phyloP scores from a whole-genome alignment of 2,797 vertebrate species.

The Mus spretus region DNA sequence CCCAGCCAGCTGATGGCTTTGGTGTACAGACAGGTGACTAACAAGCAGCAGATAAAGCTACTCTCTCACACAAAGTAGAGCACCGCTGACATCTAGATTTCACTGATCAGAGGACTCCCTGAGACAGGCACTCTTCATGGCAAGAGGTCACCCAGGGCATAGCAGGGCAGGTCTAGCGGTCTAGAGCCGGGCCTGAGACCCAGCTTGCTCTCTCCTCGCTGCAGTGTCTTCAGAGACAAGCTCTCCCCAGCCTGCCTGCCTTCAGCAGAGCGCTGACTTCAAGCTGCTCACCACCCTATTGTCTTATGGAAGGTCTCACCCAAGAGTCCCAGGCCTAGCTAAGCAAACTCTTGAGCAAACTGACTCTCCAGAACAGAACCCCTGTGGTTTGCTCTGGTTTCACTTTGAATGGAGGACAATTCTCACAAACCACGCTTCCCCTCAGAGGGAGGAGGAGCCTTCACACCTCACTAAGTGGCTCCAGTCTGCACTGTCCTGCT shows the following conservation, averaged over 20 bases:
- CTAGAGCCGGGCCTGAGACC: neutral
- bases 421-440: neutral
- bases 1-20: neutral
- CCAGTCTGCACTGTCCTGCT: neutral
- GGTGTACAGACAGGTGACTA: neutral
- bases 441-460: neutral
- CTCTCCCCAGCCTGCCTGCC: neutral
- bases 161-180: neutral
- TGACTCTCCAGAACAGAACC: neutral
- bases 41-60: neutral
- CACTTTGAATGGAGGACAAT: conserved; percentile 16
- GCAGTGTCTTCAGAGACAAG: neutral
- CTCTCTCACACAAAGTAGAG: neutral
- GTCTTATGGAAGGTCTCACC: neutral
- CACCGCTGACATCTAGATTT: neutral
- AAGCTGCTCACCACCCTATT: neutral
- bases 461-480: neutral
- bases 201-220: neutral
- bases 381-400: conserved; percentile 44
- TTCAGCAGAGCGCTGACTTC: neutral
- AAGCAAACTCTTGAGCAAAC: neutral
- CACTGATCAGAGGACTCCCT: neutral
- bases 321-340: neutral
- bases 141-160: neutral
- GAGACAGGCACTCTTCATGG: neutral